Conservation (phyloP, 2,888 invertebrate genomes). For the Creontiades dilutus region DNA sequence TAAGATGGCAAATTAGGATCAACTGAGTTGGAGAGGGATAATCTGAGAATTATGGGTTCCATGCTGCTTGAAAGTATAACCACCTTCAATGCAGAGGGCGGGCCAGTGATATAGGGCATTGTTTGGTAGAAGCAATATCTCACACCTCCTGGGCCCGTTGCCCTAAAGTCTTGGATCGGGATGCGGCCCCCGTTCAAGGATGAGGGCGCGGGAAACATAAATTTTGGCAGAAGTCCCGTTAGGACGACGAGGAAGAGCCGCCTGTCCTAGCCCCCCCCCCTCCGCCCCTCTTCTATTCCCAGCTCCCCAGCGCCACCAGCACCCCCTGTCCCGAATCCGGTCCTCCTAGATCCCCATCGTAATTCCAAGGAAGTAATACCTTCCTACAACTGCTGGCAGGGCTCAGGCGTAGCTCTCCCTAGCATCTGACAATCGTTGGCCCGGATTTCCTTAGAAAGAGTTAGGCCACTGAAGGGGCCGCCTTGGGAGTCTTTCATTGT, state of each 20-base stretch:
- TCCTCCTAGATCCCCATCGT: slow-evolving; percentile 13
- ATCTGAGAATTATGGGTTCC: slow-evolving; percentile 10
- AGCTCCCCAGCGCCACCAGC: no score
- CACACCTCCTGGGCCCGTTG: slow-evolving; percentile 41
- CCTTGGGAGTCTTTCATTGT: neutral
- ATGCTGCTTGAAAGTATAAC: slow-evolving; percentile 30
- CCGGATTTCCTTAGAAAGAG: slow-evolving; percentile 17
- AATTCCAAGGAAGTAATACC: slow-evolving; percentile 41
- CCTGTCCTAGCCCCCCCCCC: no score
- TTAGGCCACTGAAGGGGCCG: neutral
- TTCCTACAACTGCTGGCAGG: slow-evolving; percentile 23
- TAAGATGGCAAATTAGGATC: slow-evolving; percentile 41
- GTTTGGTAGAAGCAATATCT: slow-evolving; percentile 45
- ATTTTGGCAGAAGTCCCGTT: slow-evolving; percentile 51
- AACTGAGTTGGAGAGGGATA: neutral
- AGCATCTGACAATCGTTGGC: neutral
- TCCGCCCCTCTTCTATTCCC: no score
- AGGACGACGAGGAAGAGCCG: slow-evolving; percentile 10
- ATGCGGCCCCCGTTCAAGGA: slow-evolving; percentile 2
- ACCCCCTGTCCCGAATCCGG: neutral
- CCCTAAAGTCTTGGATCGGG: slow-evolving; percentile 32
- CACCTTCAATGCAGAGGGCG: slow-evolving; percentile 35
- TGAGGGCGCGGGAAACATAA: slow-evolving; percentile 24
- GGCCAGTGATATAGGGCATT: slow-evolving; percentile 45
- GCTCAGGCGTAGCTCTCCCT: neutral